Evolutionary conservation across 2,113 vertebrate genomes (phyloP).

Genomic region (Chelonoidis abingdonii): DNA sequence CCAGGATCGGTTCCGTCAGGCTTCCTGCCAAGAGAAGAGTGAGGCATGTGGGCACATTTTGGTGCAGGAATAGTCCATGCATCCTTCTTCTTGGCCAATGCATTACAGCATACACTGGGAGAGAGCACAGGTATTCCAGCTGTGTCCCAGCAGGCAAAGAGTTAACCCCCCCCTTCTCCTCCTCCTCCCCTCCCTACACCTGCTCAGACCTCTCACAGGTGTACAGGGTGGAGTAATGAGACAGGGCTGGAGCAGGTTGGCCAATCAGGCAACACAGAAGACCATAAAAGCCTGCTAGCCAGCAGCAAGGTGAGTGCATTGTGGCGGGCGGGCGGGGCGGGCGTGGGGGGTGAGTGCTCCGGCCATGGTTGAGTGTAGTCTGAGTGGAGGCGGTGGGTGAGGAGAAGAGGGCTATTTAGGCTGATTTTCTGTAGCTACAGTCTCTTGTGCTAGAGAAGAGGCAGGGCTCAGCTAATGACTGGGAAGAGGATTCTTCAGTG

Average conservation of each 20-base stretch:
- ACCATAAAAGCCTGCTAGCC: not conserved
- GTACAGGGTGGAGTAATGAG: too few relatives aligned
- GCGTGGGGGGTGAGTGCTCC: not conserved
- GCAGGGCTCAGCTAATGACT: not conserved
- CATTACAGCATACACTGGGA: not conserved
- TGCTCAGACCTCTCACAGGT: not conserved
- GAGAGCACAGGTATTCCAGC: not conserved
- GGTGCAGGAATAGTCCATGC: not conserved
- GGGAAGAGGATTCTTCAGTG: not conserved
- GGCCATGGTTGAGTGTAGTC: not conserved
- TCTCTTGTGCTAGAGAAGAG: not conserved
- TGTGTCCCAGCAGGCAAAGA: not conserved
- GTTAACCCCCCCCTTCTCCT: not conserved
- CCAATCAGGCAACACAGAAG: not conserved
- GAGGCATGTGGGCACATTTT: not conserved
- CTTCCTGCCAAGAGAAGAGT: slow-evolving; percentile 79
- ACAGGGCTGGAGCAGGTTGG: not conserved
- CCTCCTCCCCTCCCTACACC: too few relatives aligned
- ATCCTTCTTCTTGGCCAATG: not conserved
- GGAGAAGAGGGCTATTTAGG: not conserved
- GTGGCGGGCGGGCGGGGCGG: fast-evolving
- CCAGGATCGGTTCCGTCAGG: slow-evolving; percentile 82
- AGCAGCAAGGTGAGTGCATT: not conserved
- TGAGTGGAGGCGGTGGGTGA: not conserved
- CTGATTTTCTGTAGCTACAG: not conserved